Conservation (phyloP, 37 sponge, comb jelly and placozoan genomes). For the Tethya wilhelma region DNA sequence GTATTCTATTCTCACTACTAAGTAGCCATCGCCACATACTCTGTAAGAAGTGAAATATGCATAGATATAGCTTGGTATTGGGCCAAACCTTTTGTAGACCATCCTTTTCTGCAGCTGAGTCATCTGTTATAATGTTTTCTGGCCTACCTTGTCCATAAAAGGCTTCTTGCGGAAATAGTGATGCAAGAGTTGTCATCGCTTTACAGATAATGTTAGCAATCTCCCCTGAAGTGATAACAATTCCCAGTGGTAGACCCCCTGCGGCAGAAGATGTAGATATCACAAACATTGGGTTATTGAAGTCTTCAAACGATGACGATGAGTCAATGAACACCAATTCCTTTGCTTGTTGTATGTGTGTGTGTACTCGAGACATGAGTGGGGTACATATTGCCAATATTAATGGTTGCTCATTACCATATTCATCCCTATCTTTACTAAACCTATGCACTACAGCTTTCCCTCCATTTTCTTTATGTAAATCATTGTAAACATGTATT, state of each 20-base stretch:
- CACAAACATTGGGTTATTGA: constrained; percentile 5
- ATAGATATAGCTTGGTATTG: background rate
- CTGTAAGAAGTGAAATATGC: background rate
- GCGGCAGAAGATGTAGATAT: constrained; percentile 15
- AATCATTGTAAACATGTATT: background rate
- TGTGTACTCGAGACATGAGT: constrained; percentile 21
- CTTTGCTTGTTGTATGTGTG: constrained; percentile 5
- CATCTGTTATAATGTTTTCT: constrained; percentile 18
- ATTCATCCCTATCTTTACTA: background rate
- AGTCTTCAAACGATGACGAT: constrained; percentile 8
- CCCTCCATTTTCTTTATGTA: background rate
- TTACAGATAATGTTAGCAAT: background rate
- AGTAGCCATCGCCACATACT: background rate
- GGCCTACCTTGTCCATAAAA: background rate
- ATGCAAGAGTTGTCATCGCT: background rate
- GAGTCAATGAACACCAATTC: constrained; percentile 20
- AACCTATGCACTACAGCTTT: background rate
- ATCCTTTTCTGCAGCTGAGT: constrained; percentile 1
- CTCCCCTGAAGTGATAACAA: constrained; percentile 16
- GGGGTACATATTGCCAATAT: constrained; percentile 21
- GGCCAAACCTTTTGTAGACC: background rate
- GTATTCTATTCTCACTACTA: background rate
- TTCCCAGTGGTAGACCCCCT: constrained; percentile 29
- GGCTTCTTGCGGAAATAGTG: background rate
- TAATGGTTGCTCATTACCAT: constrained; percentile 1